These are phyloP conservation scores for Drosophila nr. perissopoda DNA, from an alignment of 2,888 invertebrate genomes.

Conservation along the genomic window DNA sequence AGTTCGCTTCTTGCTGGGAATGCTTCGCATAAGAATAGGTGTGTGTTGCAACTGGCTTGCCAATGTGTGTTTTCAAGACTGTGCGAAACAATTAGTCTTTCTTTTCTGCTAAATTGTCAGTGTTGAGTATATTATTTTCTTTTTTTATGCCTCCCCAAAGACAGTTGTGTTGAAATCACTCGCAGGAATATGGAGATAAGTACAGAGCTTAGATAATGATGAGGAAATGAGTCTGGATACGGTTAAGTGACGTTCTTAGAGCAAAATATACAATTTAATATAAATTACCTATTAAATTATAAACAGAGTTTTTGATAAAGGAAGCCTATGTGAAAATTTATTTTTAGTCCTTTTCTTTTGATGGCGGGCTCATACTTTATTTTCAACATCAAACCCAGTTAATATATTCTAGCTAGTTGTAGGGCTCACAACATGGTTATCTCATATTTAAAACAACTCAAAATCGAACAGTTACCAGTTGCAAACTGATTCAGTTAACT, in stretches of 20 bases:
- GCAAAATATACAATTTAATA: background rate
- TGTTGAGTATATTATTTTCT: background rate
- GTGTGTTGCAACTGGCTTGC: constrained; percentile 9
- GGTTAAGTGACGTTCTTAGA: background rate
- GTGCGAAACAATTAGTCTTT: constrained; percentile 25
- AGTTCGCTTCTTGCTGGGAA: constrained; percentile 10
- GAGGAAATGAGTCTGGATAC: background rate
- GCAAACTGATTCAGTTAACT: constrained; percentile 87
- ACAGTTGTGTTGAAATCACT: background rate
- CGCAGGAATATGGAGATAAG: background rate
- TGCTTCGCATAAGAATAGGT: constrained; percentile 15
- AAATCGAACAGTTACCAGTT: background rate
- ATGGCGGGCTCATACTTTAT: background rate
- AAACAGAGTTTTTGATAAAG: no score
- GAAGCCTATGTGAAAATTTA: background rate
- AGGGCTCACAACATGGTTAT: background rate
- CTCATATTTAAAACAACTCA: background rate
- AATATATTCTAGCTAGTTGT: background rate
- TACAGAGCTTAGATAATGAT: background rate
- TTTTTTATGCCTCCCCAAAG: constrained; percentile 2
- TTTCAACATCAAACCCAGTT: background rate
- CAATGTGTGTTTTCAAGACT: constrained; percentile 11
- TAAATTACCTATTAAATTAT: no score
- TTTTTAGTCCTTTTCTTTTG: background rate
- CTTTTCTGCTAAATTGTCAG: constrained; percentile 42